phyloP scores from a whole-genome alignment of 2,113 vertebrate species.

The Cyprinodon tularosa region DNA sequence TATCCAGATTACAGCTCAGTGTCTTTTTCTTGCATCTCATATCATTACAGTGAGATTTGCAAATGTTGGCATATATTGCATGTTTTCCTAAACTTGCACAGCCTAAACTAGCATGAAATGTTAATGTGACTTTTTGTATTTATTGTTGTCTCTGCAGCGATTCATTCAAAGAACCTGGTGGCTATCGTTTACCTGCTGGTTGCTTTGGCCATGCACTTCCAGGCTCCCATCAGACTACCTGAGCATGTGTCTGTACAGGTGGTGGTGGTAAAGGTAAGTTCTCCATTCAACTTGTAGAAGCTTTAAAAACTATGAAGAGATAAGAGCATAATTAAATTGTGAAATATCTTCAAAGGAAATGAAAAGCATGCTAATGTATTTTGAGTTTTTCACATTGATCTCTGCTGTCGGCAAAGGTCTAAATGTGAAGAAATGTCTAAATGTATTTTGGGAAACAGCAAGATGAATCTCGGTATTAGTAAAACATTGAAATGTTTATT shows the following conservation, averaged over 20 bases:
- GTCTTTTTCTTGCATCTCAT: neutral
- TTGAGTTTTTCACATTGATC: too few species aligned
- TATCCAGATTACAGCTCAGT: neutral
- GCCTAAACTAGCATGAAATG: neutral
- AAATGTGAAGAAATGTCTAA: too few species aligned
- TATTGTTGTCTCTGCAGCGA: constrained; percentile 74
- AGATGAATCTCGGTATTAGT: too few species aligned
- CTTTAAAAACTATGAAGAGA: neutral
- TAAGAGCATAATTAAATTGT: neutral
- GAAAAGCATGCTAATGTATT: too few species aligned
- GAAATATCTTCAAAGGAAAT: too few species aligned
- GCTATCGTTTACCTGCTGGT: constrained; percentile 91
- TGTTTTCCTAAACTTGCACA: neutral
- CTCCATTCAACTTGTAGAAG: neutral
- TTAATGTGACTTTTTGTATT: neutral
- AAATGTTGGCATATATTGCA: neutral
- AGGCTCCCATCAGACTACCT: constrained; percentile 90
- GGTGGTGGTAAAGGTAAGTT: constrained; percentile 90
- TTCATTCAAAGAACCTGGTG: constrained; percentile 94
- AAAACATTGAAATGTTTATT: too few species aligned
- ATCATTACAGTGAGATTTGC: neutral
- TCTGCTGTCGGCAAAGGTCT: too few species aligned
- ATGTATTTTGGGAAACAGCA: too few species aligned
- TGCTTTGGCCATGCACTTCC: constrained; percentile 90
- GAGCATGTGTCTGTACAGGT: constrained; percentile 92